phyloP scores from a whole-genome alignment of 2,888 invertebrate species.

The Coenonympha arcania region DNA sequence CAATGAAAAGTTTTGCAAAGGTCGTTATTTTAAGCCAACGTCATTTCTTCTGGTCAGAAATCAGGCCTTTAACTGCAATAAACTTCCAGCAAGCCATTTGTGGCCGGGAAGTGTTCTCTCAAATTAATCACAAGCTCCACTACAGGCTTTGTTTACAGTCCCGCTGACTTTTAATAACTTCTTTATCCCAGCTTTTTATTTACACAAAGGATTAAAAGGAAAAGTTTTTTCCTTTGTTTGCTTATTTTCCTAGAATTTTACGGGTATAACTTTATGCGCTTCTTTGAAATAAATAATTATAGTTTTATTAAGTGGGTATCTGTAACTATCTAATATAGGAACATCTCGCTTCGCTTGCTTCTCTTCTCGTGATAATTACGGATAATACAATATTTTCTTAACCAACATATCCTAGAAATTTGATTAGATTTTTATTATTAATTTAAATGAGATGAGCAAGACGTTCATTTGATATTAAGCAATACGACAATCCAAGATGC shows the following conservation, averaged over 20 bases:
- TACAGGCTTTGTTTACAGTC: slow-evolving; percentile 48
- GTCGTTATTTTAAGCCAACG: slow-evolving; percentile 61
- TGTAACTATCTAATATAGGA: too few species aligned
- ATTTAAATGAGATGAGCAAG: too few species aligned
- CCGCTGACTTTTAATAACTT: slow-evolving; percentile 48
- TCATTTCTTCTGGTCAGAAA: slow-evolving; percentile 59
- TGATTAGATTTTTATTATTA: too few species aligned
- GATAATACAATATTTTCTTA: too few species aligned
- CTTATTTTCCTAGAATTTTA: not conserved
- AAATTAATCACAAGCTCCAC: slow-evolving; percentile 63
- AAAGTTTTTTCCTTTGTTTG: slow-evolving; percentile 4
- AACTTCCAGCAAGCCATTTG: slow-evolving; percentile 69
- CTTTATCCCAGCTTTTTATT: slow-evolving; percentile 39
- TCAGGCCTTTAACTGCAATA: slow-evolving; percentile 66
- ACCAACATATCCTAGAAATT: too few species aligned
- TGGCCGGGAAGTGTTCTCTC: slow-evolving; percentile 60
- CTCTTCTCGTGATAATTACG: too few species aligned
- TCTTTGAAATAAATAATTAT: too few species aligned
- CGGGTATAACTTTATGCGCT: not conserved
- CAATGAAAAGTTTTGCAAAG: slow-evolving; percentile 24
- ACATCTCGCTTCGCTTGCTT: too few species aligned
- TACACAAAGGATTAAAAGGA: slow-evolving; percentile 10
- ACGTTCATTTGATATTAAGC: too few species aligned
- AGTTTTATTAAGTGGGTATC: too few species aligned
- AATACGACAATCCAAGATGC: too few species aligned